A percentile compares a stretch with the other conserved stretches of the same genome.
These are phyloP conservation scores for Onthophagus sagittarius DNA, from an alignment of 2,888 invertebrate species.

Conservation along the genomic window DNA sequence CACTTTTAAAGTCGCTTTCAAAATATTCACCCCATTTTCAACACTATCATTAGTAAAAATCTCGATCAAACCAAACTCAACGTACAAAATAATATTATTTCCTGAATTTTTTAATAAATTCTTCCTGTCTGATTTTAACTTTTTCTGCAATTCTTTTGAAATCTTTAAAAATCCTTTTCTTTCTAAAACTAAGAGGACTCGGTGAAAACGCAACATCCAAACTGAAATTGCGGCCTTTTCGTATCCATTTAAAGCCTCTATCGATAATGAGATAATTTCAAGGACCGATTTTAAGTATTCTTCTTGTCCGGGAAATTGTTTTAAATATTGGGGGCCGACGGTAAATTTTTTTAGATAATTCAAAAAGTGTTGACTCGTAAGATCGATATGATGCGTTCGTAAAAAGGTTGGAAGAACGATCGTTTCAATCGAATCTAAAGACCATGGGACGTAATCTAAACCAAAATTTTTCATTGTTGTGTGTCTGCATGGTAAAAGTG, in stretches of 20 bases:
- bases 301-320: constrained; percentile 58
- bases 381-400: constrained; percentile 40
- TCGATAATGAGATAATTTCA: constrained; percentile 52
- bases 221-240: constrained; percentile 56
- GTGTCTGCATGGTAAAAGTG: constrained; percentile 53
- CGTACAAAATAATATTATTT: constrained; percentile 56
- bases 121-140: constrained; percentile 53
- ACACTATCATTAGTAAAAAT: constrained; percentile 48
- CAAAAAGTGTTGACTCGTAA: constrained; percentile 42
- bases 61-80: constrained; percentile 62
- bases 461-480: constrained; percentile 47
- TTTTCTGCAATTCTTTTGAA: constrained; percentile 46
- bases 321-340: constrained; percentile 58
- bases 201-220: constrained; percentile 62
- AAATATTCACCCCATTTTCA: constrained; percentile 51
- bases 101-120: constrained; percentile 54
- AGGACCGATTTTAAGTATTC: constrained; percentile 56
- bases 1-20: constrained; percentile 50
- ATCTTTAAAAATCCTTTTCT: constrained; percentile 49
- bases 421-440: constrained; percentile 53
- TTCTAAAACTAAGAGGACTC: constrained; percentile 52
- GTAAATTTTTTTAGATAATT: constrained; percentile 49
- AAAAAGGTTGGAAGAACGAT: constrained; percentile 46
- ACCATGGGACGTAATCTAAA: constrained; percentile 49
- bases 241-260: constrained; percentile 49